phyloP scores from a whole-genome alignment of 2,888 invertebrate species.

The Perizoma flavofasciatum region DNA sequence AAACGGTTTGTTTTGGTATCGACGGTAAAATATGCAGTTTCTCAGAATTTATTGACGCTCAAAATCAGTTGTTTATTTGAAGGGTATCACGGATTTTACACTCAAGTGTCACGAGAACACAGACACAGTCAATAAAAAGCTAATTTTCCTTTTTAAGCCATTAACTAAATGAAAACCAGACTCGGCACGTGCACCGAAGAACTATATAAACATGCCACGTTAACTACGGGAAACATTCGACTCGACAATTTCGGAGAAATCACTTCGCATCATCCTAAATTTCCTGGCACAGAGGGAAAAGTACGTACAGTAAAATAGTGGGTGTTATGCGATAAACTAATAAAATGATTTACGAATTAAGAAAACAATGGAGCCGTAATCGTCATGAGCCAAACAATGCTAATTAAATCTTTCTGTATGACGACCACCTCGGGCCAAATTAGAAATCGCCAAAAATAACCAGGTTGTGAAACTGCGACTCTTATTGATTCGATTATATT shows the following conservation, averaged over 20 bases:
- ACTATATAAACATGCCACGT: conserved; percentile 33
- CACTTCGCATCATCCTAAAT: conserved; percentile 8
- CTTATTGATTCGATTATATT: background rate
- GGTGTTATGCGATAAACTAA: too few species aligned
- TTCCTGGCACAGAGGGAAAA: conserved; percentile 7
- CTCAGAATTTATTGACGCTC: conserved; percentile 16
- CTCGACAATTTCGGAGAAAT: conserved; percentile 21
- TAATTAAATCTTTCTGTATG: conserved; percentile 32
- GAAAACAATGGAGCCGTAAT: conserved; percentile 13
- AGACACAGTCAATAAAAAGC: conserved; percentile 9
- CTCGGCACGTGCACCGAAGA: conserved; percentile 31
- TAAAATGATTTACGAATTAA: background rate
- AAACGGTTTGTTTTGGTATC: conserved; percentile 16
- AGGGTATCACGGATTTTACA: conserved; percentile 11
- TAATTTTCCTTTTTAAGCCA: conserved; percentile 24
- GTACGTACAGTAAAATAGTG: background rate
- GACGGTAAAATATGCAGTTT: conserved; percentile 8
- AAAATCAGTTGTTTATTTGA: conserved; percentile 18
- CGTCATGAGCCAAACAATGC: conserved; percentile 11
- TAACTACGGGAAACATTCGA: conserved; percentile 32
- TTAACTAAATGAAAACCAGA: conserved; percentile 27
- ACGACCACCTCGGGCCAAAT: conserved; percentile 11
- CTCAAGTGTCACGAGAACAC: conserved; percentile 10
- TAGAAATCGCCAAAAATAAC: conserved; percentile 19
- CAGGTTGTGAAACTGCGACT: conserved; percentile 12